phyloP scores from a whole-genome alignment of 2,888 invertebrate species.

The Oscheius sp. region DNA sequence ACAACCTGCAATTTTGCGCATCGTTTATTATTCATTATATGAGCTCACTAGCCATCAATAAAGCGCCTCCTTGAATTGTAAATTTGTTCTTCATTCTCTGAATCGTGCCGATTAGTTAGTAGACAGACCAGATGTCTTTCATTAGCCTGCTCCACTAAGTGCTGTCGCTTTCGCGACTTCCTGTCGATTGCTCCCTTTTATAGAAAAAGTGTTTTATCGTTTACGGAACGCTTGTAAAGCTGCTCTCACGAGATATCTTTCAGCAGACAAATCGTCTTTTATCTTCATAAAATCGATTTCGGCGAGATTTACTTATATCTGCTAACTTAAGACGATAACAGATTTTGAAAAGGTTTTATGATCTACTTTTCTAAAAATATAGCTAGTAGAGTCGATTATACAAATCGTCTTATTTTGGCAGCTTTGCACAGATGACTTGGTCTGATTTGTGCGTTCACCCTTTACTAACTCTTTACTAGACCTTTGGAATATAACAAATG shows the following conservation, averaged over 20 bases:
- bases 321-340: no score
- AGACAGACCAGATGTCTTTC: conserved; percentile 11
- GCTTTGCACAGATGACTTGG: conserved; percentile 17
- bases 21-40: conserved; percentile 28
- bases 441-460: neutral
- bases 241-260: no score
- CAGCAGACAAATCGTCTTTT: no score
- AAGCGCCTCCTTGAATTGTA: conserved; percentile 1
- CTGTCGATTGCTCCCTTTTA: neutral
- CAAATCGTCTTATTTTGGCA: no score
- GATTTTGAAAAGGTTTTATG: no score
- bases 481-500: no score
- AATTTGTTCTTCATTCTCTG: neutral
- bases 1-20: conserved; percentile 22
- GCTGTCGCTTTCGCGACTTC: neutral
- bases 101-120: neutral
- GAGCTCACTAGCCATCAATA: conserved; percentile 15
- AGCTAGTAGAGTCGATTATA: no score
- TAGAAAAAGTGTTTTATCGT: neutral
- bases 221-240: neutral
- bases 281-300: no score
- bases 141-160: neutral
- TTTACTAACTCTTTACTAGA: no score
- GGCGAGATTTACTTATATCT: no score
- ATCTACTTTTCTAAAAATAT: no score